A percentile compares a stretch with the other conserved stretches of the same genome.
These are phyloP conservation scores for Falco concolor DNA, from an alignment of 2,797 vertebrate species.

Conservation along the genomic window DNA sequence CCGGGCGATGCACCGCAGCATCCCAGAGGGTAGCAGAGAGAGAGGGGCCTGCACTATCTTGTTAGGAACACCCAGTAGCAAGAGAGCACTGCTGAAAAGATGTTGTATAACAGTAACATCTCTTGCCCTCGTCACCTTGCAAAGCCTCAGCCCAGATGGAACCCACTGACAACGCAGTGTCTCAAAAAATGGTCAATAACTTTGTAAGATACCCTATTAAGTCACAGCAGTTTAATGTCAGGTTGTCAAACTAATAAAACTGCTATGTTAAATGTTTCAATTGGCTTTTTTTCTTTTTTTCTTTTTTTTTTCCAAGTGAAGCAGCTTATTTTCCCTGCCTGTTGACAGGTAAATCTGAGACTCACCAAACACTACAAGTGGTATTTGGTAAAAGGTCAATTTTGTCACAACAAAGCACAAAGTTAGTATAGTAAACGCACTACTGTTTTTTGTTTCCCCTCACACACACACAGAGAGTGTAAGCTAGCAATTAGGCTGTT, in stretches of 20 bases:
- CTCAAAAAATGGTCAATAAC: neutral
- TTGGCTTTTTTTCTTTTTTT: neutral
- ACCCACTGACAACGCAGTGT: rapidly evolving
- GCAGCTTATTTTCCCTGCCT: neutral
- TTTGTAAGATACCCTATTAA: neutral
- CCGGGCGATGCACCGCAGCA: neutral
- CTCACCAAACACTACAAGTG: neutral
- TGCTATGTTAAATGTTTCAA: neutral
- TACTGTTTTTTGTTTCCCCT: neutral
- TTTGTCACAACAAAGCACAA: neutral
- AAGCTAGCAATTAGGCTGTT: neutral
- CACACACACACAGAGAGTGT: no score
- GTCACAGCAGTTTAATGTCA: neutral
- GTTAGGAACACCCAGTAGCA: neutral
- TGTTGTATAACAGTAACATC: rapidly evolving
- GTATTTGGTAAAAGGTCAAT: neutral
- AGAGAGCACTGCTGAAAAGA: neutral
- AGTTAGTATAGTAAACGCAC: neutral
- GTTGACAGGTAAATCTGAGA: neutral
- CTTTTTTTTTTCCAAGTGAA: neutral
- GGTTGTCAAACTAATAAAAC: neutral
- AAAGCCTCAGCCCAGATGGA: neutral
- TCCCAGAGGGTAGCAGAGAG: neutral
- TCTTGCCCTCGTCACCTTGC: neutral
- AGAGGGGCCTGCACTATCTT: neutral